Evolutionary conservation across 2,888 invertebrate genomes (phyloP).

Genomic region (Stenodema calcarata): DNA sequence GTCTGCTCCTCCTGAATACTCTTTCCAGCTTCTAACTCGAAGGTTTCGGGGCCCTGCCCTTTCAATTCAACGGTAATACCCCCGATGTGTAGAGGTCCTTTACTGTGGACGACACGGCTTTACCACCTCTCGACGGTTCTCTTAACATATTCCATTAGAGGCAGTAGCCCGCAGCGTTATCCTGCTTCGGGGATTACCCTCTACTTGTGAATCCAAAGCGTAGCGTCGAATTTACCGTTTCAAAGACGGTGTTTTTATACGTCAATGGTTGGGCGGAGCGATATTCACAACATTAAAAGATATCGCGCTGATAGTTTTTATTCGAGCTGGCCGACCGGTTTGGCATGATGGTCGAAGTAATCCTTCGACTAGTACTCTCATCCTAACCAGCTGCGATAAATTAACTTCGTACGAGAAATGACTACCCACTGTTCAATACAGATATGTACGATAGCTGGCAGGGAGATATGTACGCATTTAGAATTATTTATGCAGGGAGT

Average conservation of each 20-base stretch:
- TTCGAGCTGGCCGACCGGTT: no score
- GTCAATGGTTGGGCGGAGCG: not conserved
- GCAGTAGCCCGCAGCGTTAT: not conserved
- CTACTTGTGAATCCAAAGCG: not conserved
- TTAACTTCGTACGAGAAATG: no score
- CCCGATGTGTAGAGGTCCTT: not conserved
- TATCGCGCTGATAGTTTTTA: no score
- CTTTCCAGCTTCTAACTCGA: not conserved
- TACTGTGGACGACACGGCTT: not conserved
- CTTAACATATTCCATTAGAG: not conserved
- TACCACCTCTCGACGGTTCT: not conserved
- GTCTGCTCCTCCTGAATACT: not conserved
- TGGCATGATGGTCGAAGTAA: no score
- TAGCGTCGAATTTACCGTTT: not conserved
- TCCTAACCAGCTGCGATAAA: no score
- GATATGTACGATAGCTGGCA: no score
- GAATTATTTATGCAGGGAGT: no score
- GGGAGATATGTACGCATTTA: no score
- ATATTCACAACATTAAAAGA: not conserved
- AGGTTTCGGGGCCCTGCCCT: not conserved
- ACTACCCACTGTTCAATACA: no score
- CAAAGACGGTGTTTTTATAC: not conserved
- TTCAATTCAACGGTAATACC: not conserved
- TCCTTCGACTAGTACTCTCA: no score
- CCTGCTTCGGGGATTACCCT: not conserved